A percentile compares a stretch with the other conserved stretches of the same genome.
These are phyloP conservation scores for Melangyna quadrimaculata DNA, from an alignment of 2,888 invertebrate species.

Conservation along the genomic window DNA sequence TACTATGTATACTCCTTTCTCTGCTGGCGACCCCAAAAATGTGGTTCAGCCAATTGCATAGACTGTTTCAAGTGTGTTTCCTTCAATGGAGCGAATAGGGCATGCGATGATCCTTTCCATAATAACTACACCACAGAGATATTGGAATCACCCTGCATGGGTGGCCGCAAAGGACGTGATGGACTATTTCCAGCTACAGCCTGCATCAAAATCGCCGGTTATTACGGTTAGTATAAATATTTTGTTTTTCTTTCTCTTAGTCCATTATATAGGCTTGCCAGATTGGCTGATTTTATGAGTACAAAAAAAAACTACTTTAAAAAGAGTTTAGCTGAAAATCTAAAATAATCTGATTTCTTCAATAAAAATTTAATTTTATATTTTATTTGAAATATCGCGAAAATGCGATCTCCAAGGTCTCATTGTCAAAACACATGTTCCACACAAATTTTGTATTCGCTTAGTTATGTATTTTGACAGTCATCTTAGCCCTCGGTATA, in stretches of 20 bases:
- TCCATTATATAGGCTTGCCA: neutral
- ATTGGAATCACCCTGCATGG: constrained; percentile 95
- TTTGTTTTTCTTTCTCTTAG: neutral
- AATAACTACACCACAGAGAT: constrained; percentile 93
- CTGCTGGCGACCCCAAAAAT: neutral
- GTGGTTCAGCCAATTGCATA: constrained; percentile 84
- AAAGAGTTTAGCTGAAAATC: no score
- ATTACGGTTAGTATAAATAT: constrained; percentile 86
- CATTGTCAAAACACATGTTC: no score
- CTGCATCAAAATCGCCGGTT: constrained; percentile 96
- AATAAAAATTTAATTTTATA: no score
- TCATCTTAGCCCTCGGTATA: no score
- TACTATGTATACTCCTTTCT: neutral
- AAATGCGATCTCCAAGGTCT: no score
- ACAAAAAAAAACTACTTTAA: no score
- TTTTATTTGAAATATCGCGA: no score
- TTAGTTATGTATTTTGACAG: no score
- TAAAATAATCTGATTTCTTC: no score
- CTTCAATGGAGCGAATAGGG: constrained; percentile 90
- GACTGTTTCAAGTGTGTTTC: constrained; percentile 99
- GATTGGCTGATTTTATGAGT: constrained; percentile 25
- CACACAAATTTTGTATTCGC: no score
- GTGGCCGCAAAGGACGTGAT: constrained; percentile 94
- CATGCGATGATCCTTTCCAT: constrained; percentile 98
- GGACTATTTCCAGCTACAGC: constrained; percentile 98